A percentile compares a stretch with the other conserved stretches of the same genome.
phyloP scores from a whole-genome alignment of 2,797 vertebrate genomes.

The Odontamblyopus rebecca region DNA sequence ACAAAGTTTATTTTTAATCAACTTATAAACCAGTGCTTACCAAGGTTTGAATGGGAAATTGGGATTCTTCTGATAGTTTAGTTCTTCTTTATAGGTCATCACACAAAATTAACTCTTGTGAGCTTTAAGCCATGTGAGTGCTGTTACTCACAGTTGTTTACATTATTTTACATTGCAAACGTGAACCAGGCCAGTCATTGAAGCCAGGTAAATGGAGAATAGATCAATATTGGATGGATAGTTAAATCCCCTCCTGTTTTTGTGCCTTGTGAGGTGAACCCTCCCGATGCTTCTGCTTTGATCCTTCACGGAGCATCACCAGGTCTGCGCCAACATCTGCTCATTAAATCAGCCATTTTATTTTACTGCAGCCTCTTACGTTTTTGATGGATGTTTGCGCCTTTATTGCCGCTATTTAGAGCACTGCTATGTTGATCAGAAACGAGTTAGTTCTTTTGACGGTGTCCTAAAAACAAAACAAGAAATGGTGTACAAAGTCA shows the following conservation, averaged over 20 bases:
- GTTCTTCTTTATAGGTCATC: too few relatives aligned
- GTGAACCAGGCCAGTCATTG: slow-evolving; percentile 37
- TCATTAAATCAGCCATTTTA: slow-evolving; percentile 78
- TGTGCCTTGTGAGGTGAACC: slow-evolving; percentile 66
- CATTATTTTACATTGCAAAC: neutral
- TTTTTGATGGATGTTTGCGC: slow-evolving; percentile 69
- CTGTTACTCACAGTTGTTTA: neutral
- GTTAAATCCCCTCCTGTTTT: slow-evolving; percentile 53
- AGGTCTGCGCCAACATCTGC: slow-evolving; percentile 77
- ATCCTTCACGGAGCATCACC: slow-evolving; percentile 68
- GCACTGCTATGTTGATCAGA: slow-evolving; percentile 65
- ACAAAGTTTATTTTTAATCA: neutral
- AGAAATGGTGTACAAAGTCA: slow-evolving; percentile 33
- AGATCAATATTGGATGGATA: slow-evolving; percentile 60
- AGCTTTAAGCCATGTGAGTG: neutral
- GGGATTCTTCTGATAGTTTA: neutral
- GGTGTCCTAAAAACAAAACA: slow-evolving; percentile 25
- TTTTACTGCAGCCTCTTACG: slow-evolving; percentile 75
- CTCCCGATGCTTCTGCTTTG: slow-evolving; percentile 71
- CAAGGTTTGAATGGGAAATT: neutral
- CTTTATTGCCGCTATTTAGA: slow-evolving; percentile 74
- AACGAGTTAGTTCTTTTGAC: slow-evolving; percentile 54
- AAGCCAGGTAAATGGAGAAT: slow-evolving; percentile 56
- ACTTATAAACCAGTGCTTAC: neutral
- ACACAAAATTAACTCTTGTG: too few relatives aligned